These are phyloP conservation scores for Tokudaia muenninki DNA, from an alignment of 2,797 vertebrate species.

Conservation along the genomic window DNA sequence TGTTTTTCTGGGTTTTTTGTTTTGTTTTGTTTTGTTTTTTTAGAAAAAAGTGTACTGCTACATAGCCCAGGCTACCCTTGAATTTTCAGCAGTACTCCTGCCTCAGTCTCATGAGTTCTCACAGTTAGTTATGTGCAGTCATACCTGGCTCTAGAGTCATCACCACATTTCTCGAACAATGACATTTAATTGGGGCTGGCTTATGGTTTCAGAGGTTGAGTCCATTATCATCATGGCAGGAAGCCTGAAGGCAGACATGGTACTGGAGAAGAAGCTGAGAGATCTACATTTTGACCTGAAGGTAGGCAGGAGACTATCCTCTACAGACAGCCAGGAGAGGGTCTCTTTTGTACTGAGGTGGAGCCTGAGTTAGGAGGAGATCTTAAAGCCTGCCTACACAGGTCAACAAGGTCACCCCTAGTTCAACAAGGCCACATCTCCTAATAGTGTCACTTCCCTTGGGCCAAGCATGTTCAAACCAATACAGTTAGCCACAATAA, in stretches of 20 bases:
- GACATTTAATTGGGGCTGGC: background rate
- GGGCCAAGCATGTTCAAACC: background rate
- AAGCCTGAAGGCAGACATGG: background rate
- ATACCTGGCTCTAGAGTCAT: background rate
- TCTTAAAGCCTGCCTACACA: background rate
- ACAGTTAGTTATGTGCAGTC: background rate
- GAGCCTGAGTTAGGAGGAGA: background rate
- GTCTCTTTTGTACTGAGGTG: background rate
- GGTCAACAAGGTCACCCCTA: background rate
- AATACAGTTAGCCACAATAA: background rate
- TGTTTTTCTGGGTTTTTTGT: background rate
- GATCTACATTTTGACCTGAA: background rate
- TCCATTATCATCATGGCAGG: background rate
- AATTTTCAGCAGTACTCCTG: background rate
- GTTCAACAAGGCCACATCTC: background rate
- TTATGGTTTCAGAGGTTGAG: background rate
- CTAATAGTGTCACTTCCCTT: background rate
- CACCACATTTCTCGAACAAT: background rate
- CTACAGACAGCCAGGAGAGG: background rate
- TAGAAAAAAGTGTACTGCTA: background rate
- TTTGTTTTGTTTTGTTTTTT: background rate
- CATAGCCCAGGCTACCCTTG: too few relatives aligned
- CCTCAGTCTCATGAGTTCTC: background rate
- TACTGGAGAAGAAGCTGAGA: background rate
- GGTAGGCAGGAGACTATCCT: background rate